phyloP scores from a whole-genome alignment of 2,113 vertebrate genomes.

The Bolborhynchus lineola region DNA sequence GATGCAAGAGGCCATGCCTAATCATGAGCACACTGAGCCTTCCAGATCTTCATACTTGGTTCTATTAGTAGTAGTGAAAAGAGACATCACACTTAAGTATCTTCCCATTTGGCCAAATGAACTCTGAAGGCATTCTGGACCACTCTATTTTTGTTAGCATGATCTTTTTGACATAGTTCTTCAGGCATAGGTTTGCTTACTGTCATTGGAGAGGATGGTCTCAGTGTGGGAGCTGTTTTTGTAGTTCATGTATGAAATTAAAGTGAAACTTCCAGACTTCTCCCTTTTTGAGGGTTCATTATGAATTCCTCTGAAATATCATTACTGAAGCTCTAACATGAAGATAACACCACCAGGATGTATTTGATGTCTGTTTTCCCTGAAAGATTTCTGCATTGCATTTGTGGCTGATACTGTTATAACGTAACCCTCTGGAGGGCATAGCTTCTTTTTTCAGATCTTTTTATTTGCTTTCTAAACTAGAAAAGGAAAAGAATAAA shows the following conservation, averaged over 20 bases:
- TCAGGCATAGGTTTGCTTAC: neutral
- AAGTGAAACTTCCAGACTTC: neutral
- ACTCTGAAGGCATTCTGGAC: neutral
- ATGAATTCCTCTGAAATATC: slow-evolving; percentile 6
- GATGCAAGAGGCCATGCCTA: neutral
- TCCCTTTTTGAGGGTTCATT: neutral
- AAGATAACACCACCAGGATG: neutral
- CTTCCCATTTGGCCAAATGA: neutral
- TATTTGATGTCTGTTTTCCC: neutral
- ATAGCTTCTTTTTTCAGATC: neutral
- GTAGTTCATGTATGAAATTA: neutral
- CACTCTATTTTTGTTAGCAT: neutral
- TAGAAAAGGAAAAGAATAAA: slow-evolving; percentile 48
- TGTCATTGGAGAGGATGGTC: neutral
- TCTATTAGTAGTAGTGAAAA: neutral
- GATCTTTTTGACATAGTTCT: slow-evolving; percentile 14
- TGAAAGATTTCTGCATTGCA: slow-evolving; percentile 5
- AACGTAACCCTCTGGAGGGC: slow-evolving; percentile 24
- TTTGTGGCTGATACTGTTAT: slow-evolving; percentile 13
- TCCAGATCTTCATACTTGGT: neutral
- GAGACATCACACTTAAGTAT: neutral
- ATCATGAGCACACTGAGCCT: neutral
- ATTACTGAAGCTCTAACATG: neutral
- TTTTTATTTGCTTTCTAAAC: slow-evolving; percentile 29
- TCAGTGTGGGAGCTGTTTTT: neutral